These are phyloP conservation scores for Pollenia labialis DNA, from an alignment of 2,888 invertebrate species.

Conservation along the genomic window DNA sequence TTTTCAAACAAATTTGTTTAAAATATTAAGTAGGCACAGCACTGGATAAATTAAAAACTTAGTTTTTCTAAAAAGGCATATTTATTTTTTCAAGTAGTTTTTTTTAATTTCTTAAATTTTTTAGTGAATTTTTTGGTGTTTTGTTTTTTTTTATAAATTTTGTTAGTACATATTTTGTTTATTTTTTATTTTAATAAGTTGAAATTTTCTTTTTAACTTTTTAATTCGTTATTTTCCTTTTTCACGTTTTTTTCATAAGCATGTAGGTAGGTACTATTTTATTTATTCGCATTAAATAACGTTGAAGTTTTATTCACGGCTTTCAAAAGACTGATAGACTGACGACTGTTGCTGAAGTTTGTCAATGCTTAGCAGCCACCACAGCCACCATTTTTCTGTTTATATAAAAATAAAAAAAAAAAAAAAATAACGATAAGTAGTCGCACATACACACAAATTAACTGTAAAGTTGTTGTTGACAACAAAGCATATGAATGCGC, in stretches of 20 bases:
- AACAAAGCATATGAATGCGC: too few species aligned
- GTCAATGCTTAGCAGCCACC: constrained; percentile 68
- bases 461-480: constrained; percentile 36
- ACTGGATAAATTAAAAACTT: not conserved
- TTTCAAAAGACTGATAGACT: constrained; percentile 68
- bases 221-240: constrained; percentile 30
- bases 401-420: not conserved
- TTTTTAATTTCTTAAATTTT: not conserved
- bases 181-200: constrained; percentile 1
- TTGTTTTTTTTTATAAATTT: not conserved
- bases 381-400: constrained; percentile 43
- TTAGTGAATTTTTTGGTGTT: not conserved
- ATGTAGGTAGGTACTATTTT: not conserved
- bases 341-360: constrained; percentile 62
- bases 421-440: constrained; percentile 54
- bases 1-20: not conserved
- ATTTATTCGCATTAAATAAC: constrained; percentile 23
- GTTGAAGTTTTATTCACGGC: constrained; percentile 69
- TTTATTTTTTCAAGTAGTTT: not conserved
- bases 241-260: not conserved
- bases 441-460: not conserved
- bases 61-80: not conserved
- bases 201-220: constrained; percentile 2
- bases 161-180: not conserved
- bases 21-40: constrained; percentile 38